Evolutionary conservation across 2,888 invertebrate species (phyloP), one percentile per base, ranked within the genome.

Genomic region (Tethea ocularis): DNA sequence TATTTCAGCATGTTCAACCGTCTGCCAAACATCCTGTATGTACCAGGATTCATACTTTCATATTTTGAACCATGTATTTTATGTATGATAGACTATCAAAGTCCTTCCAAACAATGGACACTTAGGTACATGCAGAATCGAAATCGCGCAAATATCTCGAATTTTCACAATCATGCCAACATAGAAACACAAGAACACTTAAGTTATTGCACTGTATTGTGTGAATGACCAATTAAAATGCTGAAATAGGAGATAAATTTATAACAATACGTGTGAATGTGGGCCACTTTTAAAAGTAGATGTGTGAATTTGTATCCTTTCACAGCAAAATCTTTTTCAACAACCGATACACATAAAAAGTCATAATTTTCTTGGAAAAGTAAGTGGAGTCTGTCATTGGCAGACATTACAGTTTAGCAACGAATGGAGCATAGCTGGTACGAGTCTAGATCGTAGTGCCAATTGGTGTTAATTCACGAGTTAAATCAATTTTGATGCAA

Each of bases 171-270:
- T 20, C 46, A 46, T 46, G 46, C 46, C n/a, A 46, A 46, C 46
- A 46, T 46, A n/a, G 7, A 2, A 4, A 41, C 41, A 41, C 41
- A 46, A 46, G 20, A 54, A 52, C 22, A 36, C 17, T 11, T 8
- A 2, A 7, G 52, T 53, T 13, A 57, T 41, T 56, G 51, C n/a
- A 57, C 46, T 46, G 46, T 46, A 20, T 46, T 20, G 46, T 46
- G 46, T 46, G 20, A 46, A 46, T 46, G 46, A 46, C 17, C n/a
- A 20, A 46, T 46, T 46, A 38, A n/a, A 38, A 38, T 6, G 38
- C n/a, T n/a, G n/a, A 38, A n/a, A 38, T 10, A 5, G 7, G 10
- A 10, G 5, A 36, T 5, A 38, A 38, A 3, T 26, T 26, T 26
- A 26, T n/a, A 38, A 38, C 38, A 38, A 1, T 1, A 13, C 1